Evolutionary conservation across 2,113 vertebrate genomes (phyloP), one percentile per base, ranked within the genome.

Genomic region (Dasyornis broadbenti): DNA sequence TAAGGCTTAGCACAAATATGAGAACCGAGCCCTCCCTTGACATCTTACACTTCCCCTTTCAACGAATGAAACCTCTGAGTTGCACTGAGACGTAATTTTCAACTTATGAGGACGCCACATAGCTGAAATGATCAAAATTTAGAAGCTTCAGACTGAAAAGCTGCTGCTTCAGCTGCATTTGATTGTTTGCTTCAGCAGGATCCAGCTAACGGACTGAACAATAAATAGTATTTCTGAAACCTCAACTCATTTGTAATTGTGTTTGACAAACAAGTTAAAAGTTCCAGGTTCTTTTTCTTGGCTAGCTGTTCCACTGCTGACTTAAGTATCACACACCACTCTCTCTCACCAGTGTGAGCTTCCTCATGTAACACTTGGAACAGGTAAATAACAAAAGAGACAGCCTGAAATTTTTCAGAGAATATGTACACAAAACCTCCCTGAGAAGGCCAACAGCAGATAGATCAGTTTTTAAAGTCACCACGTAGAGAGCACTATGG

Each of bases 211-310:
- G 66, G 66, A 71, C 42, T 72, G 52, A 93, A 88, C 63, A 86
- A 90, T 75, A 90, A 90, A 88, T 75, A 90, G 15, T 20, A 64
- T 69, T 89, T 64, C 44, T 53, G 53, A 97, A 95, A 82, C 10
- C 15, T 35, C 76, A 91, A 73, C 49, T 92, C 70, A 35, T 49
- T 69, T 26, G 33, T 83, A 91, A 83, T 56, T 80, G 81, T 90
- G 59, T 90, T 87, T 83, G 52, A 85, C 88, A 92, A 79, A 21
- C 21, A 91, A n/a, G 68, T 87, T 73, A 81, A 54, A 85, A 92
- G 47, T 88, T 83, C 47, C 79, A 94, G 59, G 78, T 65, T 94
- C 39, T 65, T 90, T 49, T 90, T 54, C 54, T 73, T 82, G 85
- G 76, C 54, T 79, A 21, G 56, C 40, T 76, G 31, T 30, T 77